Base-by-base conservation (phyloP, 2,113 vertebrate species). In the Hippocampus mohnikei region DNA sequence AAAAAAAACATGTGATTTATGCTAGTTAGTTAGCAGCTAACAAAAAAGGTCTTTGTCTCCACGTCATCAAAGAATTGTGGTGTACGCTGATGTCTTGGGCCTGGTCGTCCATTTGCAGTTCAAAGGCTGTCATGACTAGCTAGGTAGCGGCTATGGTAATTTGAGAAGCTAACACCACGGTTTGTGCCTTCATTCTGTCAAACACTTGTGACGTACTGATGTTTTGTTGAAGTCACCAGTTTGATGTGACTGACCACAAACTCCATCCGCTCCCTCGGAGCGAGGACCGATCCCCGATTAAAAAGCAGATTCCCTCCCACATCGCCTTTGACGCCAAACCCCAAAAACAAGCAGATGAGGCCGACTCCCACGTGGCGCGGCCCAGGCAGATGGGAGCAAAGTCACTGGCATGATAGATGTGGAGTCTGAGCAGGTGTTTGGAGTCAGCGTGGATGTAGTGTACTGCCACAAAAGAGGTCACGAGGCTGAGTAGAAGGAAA, bases 371-470 rank as follows among this genome's bases (percentile, higher is more conserved):
- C 56, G 25, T 59, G 56, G 25, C 56, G 25, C 56, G 23, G n/a
- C 56, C 25, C 11, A 29, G 56, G 25, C 56, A 59, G 56, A 60
- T 60, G 58, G 58, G 27, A 60, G 25, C 5, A 8, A 60, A 29
- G 58, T 60, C 15, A 18, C 58, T 33, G 15, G 27, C 25, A 8
- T 60, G 25, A 33, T 60, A 60, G 15, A 60, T 60, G 58, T 33
- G 58, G 58, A 60, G 58, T 33, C 58, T 33, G 58, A 60, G 27
- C 58, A 60, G 58, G 58, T 60, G 58, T 60, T 60, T 60, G 58
- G 58, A 60, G 27, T 8, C 15, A 33, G 27, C 16, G 27, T 60
- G 7, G 58, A 29, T n/a, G 27, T 18, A 7, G 27, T 33, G 58
- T 29, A 33, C 58, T 29, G 58, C 15, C 27, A 33, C 58, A 33